Evolutionary conservation across 1,140 invertebrate species (phyloP).

Genomic region (Micrasema longulum): DNA sequence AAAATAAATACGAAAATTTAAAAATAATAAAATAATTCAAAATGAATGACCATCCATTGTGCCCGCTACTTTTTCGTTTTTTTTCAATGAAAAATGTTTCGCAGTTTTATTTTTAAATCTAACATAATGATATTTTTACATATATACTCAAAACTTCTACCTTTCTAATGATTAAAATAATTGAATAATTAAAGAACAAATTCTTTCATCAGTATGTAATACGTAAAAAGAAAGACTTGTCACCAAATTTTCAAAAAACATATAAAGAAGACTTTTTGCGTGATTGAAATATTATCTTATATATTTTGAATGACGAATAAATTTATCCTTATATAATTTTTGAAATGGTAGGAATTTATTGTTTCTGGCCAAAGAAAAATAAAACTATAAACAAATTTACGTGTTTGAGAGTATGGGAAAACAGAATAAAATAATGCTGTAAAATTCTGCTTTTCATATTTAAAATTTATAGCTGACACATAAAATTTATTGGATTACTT

Average conservation of each 20-base stretch:
- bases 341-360: too few relatives aligned
- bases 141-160: too few relatives aligned
- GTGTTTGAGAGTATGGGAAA: constrained; percentile 6
- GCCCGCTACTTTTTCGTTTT: too few relatives aligned
- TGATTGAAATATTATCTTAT: background rate
- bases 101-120: too few relatives aligned
- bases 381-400: background rate
- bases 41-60: too few relatives aligned
- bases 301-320: background rate
- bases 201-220: background rate
- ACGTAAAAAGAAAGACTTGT: background rate
- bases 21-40: too few relatives aligned
- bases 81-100: too few relatives aligned
- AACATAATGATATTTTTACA: too few relatives aligned
- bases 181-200: too few relatives aligned
- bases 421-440: constrained; percentile 1
- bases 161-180: too few relatives aligned
- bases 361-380: background rate
- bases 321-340: background rate
- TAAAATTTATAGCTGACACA: constrained; percentile 15
- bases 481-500: constrained; percentile 11
- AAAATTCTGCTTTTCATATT: constrained; percentile 11
- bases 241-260: background rate
- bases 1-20: too few relatives aligned
- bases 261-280: background rate